A percentile compares a stretch with the other conserved stretches of the same genome.
Conservation (phyloP, 2,113 vertebrate species). For the Oryzias melastigma region DNA sequence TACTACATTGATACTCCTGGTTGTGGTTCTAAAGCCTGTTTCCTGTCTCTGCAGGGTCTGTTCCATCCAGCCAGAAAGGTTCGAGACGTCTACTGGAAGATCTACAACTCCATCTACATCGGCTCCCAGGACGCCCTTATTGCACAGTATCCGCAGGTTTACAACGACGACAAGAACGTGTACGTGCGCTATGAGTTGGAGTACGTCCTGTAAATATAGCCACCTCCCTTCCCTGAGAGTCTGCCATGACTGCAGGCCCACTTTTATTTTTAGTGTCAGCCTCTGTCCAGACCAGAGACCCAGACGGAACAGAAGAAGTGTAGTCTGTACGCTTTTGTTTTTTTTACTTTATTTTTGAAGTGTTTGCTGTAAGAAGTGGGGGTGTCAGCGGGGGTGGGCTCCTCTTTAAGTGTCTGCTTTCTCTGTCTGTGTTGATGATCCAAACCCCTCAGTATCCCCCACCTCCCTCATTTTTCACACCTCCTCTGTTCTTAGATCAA, state of each 20-base stretch:
- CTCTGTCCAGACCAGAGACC: conserved; percentile 5
- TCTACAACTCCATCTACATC: conserved; percentile 99
- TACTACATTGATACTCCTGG: neutral
- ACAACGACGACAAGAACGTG: conserved; percentile 98
- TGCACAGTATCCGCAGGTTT: conserved; percentile 95
- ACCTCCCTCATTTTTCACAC: conserved; percentile 72
- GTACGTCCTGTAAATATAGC: conserved; percentile 86
- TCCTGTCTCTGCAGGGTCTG: conserved; percentile 81
- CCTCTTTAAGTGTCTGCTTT: conserved; percentile 59
- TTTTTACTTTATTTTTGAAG: conserved; percentile 36
- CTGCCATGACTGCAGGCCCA: neutral
- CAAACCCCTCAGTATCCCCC: conserved; percentile 53
- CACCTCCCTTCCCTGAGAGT: neutral
- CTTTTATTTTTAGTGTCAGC: conserved; percentile 46
- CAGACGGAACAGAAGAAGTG: conserved; percentile 16
- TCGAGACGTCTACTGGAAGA: conserved; percentile 99
- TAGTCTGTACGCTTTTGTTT: conserved; percentile 60
- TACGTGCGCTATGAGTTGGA: conserved; percentile 97
- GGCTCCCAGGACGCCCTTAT: conserved; percentile 98
- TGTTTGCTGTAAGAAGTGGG: conserved; percentile 40
- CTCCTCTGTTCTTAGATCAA: conserved; percentile 85
- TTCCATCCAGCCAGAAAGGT: conserved; percentile 98
- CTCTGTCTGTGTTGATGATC: conserved; percentile 62
- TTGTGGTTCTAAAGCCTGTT: neutral
- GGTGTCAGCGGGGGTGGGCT: conserved; percentile 31